These are phyloP conservation scores for Lates calcarifer DNA, from an alignment of 2,113 vertebrate species.

Conservation along the genomic window DNA sequence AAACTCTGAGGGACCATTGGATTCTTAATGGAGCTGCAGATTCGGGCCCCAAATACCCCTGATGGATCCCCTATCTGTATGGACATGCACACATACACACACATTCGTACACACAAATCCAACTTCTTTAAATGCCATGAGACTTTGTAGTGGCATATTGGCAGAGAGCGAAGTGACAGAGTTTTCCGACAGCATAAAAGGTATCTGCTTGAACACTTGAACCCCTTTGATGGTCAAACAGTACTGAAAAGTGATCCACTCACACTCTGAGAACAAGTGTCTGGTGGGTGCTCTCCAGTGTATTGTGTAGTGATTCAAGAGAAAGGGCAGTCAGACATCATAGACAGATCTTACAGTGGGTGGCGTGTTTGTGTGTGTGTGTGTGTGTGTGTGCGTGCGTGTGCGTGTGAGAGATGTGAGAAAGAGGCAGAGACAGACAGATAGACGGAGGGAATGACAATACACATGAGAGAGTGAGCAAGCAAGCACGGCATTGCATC, in stretches of 20 bases:
- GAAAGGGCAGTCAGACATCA: slow-evolving; percentile 67
- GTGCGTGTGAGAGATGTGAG: slow-evolving; percentile 1
- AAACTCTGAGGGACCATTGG: slow-evolving; percentile 53
- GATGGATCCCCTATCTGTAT: slow-evolving; percentile 40
- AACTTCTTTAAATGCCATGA: slow-evolving; percentile 50
- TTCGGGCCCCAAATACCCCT: slow-evolving; percentile 36
- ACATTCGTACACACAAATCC: neutral
- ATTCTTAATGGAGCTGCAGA: slow-evolving; percentile 57
- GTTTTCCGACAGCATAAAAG: slow-evolving; percentile 55
- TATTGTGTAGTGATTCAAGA: slow-evolving; percentile 67
- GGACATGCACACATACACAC: slow-evolving; percentile 1
- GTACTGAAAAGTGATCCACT: slow-evolving; percentile 62
- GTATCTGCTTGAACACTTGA: slow-evolving; percentile 64
- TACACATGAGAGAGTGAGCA: slow-evolving; percentile 46
- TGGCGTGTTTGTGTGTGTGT: slow-evolving; percentile 26
- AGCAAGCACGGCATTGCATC: slow-evolving; percentile 49
- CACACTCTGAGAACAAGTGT: slow-evolving; percentile 59
- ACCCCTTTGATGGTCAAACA: slow-evolving; percentile 66
- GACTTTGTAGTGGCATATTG: slow-evolving; percentile 56
- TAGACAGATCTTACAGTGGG: slow-evolving; percentile 52
- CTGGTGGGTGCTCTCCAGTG: slow-evolving; percentile 62
- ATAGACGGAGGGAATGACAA: slow-evolving; percentile 48
- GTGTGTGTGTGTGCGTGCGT: slow-evolving; percentile 33
- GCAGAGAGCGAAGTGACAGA: slow-evolving; percentile 40
- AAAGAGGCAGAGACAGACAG: slow-evolving; percentile 22